Percentiles rank a stretch among this genome's conserved stretches.
Conservation (phyloP, 2,888 invertebrate species). For the Drosophila parthenogenetica region DNA sequence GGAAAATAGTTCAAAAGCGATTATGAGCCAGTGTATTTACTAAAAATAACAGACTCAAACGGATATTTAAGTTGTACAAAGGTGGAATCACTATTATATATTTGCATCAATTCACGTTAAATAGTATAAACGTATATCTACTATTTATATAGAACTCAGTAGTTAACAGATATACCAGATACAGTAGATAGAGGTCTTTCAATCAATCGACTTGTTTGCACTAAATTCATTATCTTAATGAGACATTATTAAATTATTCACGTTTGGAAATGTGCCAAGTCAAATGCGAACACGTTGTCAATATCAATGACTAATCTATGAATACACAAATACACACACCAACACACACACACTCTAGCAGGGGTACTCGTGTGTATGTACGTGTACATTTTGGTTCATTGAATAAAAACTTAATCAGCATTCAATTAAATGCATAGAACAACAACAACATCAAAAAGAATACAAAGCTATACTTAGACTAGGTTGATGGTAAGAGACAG, state of each 20-base stretch:
- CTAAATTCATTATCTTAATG: conserved; percentile 79
- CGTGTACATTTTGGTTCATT: conserved; percentile 66
- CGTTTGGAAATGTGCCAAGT: conserved; percentile 69
- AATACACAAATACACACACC: conserved; percentile 22
- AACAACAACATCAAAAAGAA: conserved; percentile 7
- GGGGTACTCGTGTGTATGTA: conserved; percentile 1
- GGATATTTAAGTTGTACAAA: no score
- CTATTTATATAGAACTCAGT: not conserved
- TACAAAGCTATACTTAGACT: not conserved
- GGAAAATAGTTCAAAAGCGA: no score
- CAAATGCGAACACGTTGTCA: conserved; percentile 50
- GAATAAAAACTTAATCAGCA: conserved; percentile 78
- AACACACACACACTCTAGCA: not conserved
- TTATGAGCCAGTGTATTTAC: no score
- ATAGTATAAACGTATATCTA: no score
- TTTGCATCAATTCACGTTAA: no score
- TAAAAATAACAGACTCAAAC: no score
- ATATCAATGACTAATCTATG: conserved; percentile 75
- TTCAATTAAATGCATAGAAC: conserved; percentile 74
- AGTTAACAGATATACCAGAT: not conserved
- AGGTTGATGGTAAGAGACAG: not conserved
- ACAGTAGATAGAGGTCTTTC: conserved; percentile 18
- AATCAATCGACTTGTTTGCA: conserved; percentile 61
- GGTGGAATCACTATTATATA: not conserved
- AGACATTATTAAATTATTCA: conserved; percentile 80